Evolutionary conservation across 2,888 invertebrate genomes (phyloP).

Genomic region (Trachelus troglodyta): DNA sequence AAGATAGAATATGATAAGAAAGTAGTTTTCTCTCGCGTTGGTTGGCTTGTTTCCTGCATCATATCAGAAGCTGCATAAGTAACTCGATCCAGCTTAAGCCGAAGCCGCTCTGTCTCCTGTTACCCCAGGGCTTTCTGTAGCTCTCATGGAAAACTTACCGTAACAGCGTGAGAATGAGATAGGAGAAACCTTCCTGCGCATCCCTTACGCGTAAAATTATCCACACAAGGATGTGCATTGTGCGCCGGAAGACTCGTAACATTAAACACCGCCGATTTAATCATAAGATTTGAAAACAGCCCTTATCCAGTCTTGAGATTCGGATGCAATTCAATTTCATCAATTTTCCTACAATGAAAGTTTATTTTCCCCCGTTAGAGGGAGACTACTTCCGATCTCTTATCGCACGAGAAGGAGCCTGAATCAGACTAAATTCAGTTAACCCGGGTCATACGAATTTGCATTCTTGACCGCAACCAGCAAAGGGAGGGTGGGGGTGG

Average conservation of each 20-base stretch:
- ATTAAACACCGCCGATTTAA: background rate
- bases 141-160: background rate
- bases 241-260: background rate
- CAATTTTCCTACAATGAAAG: too few relatives aligned
- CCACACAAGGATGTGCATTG: background rate
- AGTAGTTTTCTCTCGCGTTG: background rate
- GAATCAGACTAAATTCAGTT: background rate
- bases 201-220: background rate
- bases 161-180: background rate
- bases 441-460: conserved; percentile 38
- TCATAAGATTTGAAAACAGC: background rate
- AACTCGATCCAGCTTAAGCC: conserved; percentile 3
- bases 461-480: conserved; percentile 54
- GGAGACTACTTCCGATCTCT: background rate
- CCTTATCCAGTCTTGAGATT: too few relatives aligned
- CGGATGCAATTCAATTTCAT: too few relatives aligned
- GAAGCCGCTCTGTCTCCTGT: conserved; percentile 4
- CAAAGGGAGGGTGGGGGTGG: background rate
- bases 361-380: background rate
- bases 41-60: background rate
- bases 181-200: background rate
- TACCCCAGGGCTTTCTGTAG: background rate
- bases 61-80: conserved; percentile 2
- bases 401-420: background rate
- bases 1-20: background rate